Percentiles rank a stretch among this genome's conserved stretches.
Evolutionary conservation across 2,797 vertebrate species (phyloP).

Genomic region (Hydrophis major): DNA sequence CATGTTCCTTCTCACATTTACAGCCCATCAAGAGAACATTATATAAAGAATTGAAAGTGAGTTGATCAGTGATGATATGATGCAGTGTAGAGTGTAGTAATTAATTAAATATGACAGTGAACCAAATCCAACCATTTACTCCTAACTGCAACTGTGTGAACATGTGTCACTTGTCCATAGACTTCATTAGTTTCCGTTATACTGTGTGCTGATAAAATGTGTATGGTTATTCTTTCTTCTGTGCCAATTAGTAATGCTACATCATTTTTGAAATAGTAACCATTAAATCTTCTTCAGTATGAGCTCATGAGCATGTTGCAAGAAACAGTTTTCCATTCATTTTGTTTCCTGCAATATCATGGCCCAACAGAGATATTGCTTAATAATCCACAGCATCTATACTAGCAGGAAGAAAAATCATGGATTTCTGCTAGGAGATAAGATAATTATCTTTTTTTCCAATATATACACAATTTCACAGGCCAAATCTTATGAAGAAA

Average conservation of each 20-base stretch:
- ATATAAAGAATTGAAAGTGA: slow-evolving; percentile 10
- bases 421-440: slow-evolving; percentile 53
- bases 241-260: slow-evolving; percentile 56
- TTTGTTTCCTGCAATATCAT: slow-evolving; percentile 49
- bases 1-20: neutral
- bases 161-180: slow-evolving; percentile 44
- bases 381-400: slow-evolving; percentile 56
- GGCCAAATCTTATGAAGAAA: neutral
- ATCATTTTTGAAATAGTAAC: slow-evolving; percentile 51
- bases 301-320: slow-evolving; percentile 35
- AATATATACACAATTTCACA: neutral
- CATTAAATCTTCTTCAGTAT: slow-evolving; percentile 21
- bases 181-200: slow-evolving; percentile 51
- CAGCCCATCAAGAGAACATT: neutral
- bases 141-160: slow-evolving; percentile 35
- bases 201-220: slow-evolving; percentile 38
- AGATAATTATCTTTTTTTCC: neutral
- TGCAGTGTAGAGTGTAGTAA: slow-evolving; percentile 7
- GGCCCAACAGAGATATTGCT: slow-evolving; percentile 46
- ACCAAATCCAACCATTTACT: slow-evolving; percentile 46
- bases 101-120: slow-evolving; percentile 42
- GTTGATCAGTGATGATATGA: neutral
- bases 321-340: slow-evolving; percentile 50
- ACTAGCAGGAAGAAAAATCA: slow-evolving; percentile 51
- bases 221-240: slow-evolving; percentile 43